Evolutionary conservation across 2,113 vertebrate species (phyloP).

Genomic region (pig (Sus scrofa)): T2T-Sscrofa CM000813.6:52362001-52362500

Average conservation of each 20-base stretch:
- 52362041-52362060: not conserved
- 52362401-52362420: not conserved
- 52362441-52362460: not conserved
- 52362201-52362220: not conserved
- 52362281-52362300: not conserved
- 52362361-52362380: not conserved
- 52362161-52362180: not conserved
- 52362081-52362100: slow-evolving; percentile 12
- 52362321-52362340: not conserved
- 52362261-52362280: not conserved
- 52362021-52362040: not conserved
- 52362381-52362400: not conserved
- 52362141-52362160: not conserved
- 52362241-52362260: not conserved
- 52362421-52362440: not conserved
- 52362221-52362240: not conserved
- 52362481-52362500: no score
- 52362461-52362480: no score
- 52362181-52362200: not conserved
- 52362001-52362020: not conserved
- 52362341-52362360: not conserved
- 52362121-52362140: not conserved
- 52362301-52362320: not conserved
- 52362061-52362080: not conserved
- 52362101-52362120: slow-evolving; percentile 10